Base-by-base conservation (phyloP, 2,113 vertebrate species). In the Sterrhoptilus dennistouni region DNA sequence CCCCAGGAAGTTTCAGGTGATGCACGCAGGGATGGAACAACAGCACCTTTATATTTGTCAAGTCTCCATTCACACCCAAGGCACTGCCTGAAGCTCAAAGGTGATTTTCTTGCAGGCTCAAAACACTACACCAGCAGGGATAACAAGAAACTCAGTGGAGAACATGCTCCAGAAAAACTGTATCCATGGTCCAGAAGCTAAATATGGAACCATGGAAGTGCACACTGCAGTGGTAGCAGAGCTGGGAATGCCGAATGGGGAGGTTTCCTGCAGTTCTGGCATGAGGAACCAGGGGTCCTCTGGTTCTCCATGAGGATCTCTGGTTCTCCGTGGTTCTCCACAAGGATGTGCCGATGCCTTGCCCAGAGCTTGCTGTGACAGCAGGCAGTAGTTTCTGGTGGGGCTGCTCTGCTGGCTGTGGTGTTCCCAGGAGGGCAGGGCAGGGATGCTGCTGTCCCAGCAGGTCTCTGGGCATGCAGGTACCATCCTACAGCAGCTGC, bases 221-320 rank as follows among this genome's bases (percentile, higher is more conserved):
- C 33, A 11, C 3, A 1, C 57, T 4, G 2, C 31, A 17, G 45
- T 17, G 31, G 9, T 8, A 22, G 68, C 1, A 0, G 78, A 54
- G 60, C 40, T 78, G 69, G 69, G 47, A 80, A 14, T 31, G n/a
- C 64, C 44, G 60, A 18, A 28, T 28, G 12, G 42, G 11, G 31
- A 80, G 20, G 28, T 40, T 77, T 81, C n/a, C 78, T 3, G 5
- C 25, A 12, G 20, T 13, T 88, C 40, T 70, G 60, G 33, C 42
- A 35, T 0, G 1, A 60, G 42, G 49, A 88, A 22, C 13, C 5
- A 4, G 29, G 53, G 22, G 17, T n/a, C 24, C 35, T 53, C n/a
- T 44, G 52, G 27, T 47, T 11, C 35, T 53, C 49, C 13, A 2
- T 50, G 31, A 29, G 14, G 5, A 20, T 1, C 29, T 56, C 23